Base-by-base conservation (phyloP, 2,888 invertebrate genomes). In the Eumacrocentrus americanus region DNA sequence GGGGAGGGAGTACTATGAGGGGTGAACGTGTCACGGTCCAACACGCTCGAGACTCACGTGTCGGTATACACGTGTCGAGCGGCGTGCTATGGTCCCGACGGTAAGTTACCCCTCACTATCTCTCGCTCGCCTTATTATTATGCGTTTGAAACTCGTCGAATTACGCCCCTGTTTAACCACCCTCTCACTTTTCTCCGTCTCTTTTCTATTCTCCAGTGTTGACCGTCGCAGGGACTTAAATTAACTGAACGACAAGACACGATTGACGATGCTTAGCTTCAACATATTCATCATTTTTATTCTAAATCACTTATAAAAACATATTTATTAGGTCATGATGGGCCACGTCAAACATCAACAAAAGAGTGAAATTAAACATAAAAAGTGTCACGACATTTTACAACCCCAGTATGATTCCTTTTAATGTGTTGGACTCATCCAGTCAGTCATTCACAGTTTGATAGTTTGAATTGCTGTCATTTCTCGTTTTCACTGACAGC, bases 21-120 rank as follows among this genome's bases (percentile, higher is more conserved):
- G 65, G 64, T 56, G 59, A 61, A 68, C 67, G 68, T 72, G 77
- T 75, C 72, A 75, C 72, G 72, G 77, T 76, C 69, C 69, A 71
- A 77, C 77, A 77, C 77, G 76, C 72, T 72, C 59, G 67, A 67
- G 64, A 70, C 73, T 79, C 78, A 78, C 78, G 78, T 78, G 78
- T 72, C 76, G 63, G 61, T 64, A 40, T 52, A 73, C 78, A 78
- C 78, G 78, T 78, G 78, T 74, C 78, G 67, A 69, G 70, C 71
- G 69, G 69, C 72, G 70, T 68, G 68, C 40, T 62, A 66, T 66
- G 59, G 66, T 65, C 61, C 65, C 57, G 48, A 53, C 53, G 61
- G 56, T 52, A 57, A 61, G 47, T 57, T 46, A 52, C 47, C 53
- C 61, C 34, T 57, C 25, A 42, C 56, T 29, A 35, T 16, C 40